These are phyloP conservation scores for Halocynthia roretzi DNA, from an alignment of 23 tunicate genomes.

Conservation along the genomic window DNA sequence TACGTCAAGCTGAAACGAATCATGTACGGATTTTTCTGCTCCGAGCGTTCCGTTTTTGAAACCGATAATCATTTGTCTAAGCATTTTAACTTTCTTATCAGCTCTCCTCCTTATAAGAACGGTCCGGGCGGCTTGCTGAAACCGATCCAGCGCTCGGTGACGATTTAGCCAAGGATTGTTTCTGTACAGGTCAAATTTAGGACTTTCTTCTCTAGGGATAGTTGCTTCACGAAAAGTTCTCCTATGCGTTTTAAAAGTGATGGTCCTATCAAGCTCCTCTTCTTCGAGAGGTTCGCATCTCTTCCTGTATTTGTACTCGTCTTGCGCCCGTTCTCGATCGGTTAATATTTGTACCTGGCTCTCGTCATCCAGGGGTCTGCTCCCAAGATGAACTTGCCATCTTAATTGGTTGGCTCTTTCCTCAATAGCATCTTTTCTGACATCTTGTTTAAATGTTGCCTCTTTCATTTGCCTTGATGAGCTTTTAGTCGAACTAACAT, in stretches of 20 bases:
- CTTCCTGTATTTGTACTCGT: constrained; percentile 40
- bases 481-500: background rate
- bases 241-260: background rate
- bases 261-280: constrained; percentile 30
- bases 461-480: constrained; percentile 71
- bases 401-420: constrained; percentile 83
- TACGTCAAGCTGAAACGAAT: constrained; percentile 37
- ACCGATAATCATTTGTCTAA: constrained; percentile 53
- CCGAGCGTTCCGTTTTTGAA: constrained; percentile 30
- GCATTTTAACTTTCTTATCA: constrained; percentile 61
- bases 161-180: constrained; percentile 77
- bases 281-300: constrained; percentile 37
- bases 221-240: constrained; percentile 22
- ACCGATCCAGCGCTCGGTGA: constrained; percentile 77
- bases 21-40: background rate
- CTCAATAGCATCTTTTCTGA: constrained; percentile 56
- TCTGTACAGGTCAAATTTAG: constrained; percentile 67
- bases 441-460: constrained; percentile 75
- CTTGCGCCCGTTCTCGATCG: constrained; percentile 30
- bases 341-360: constrained; percentile 15
- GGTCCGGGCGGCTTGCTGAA: constrained; percentile 94
- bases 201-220: background rate
- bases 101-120: constrained; percentile 66
- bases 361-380: constrained; percentile 36
- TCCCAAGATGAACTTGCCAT: constrained; percentile 87